Conservation (phyloP, 2,888 invertebrate genomes). For the Cetonia aurata region DNA sequence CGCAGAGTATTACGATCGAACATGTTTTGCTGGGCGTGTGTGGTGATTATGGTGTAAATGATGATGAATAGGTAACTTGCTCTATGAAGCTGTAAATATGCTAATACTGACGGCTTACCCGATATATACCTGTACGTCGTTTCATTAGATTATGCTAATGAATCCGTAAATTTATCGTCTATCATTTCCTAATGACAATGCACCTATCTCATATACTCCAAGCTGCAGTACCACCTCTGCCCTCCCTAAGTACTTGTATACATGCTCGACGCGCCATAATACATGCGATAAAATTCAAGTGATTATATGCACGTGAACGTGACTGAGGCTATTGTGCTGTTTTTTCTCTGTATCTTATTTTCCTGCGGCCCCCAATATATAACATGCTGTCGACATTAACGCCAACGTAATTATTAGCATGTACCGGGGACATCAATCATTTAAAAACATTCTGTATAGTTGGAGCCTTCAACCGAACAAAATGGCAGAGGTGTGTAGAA, state of each 20-base stretch:
- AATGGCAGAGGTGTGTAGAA: background rate
- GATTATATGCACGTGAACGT: slow-evolving; percentile 26
- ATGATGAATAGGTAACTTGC: slow-evolving; percentile 36
- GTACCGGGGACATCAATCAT: slow-evolving; percentile 30
- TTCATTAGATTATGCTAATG: slow-evolving; percentile 40
- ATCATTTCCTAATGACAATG: slow-evolving; percentile 39
- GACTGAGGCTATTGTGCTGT: no score
- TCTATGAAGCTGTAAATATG: slow-evolving; percentile 35
- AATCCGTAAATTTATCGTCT: slow-evolving; percentile 32
- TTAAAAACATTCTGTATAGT: slow-evolving; percentile 1
- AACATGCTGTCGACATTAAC: slow-evolving; percentile 30
- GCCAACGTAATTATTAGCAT: slow-evolving; percentile 31
- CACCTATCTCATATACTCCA: slow-evolving; percentile 21
- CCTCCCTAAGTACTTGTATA: background rate
- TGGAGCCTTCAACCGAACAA: background rate
- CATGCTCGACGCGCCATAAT: background rate
- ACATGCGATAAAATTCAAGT: slow-evolving; percentile 31
- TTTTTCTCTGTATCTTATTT: slow-evolving; percentile 26
- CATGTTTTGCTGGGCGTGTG: slow-evolving; percentile 30
- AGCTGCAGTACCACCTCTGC: background rate
- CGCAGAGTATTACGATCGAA: slow-evolving; percentile 23
- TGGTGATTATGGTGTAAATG: slow-evolving; percentile 35
- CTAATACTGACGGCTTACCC: slow-evolving; percentile 28
- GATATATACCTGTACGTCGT: slow-evolving; percentile 18
- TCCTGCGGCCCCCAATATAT: background rate